Base-by-base conservation (phyloP, 2,797 vertebrate genomes). In the Peromyscus melanophrys region DNA sequence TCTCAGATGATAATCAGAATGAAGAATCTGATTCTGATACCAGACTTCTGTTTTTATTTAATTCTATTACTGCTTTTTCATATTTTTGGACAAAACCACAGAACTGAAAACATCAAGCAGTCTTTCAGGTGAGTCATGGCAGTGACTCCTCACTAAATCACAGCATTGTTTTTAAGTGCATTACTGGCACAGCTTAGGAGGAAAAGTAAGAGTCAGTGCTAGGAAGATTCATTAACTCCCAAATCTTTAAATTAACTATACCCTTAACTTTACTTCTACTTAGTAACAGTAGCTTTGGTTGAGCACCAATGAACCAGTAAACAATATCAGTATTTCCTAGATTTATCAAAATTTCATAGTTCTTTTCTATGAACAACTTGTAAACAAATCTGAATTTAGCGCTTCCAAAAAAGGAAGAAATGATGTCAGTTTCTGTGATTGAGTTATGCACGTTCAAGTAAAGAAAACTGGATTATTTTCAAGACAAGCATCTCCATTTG, bases 401-500 rank as follows among this genome's bases (percentile, higher is more conserved):
- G 37, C 96, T 96, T 97, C 85, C 92, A 84, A 95, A 86, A 94
- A n/a, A 80, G 86, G 21, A 96, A 46, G n/a, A 96, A 75, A 8
- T 52, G 89, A 31, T 76, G 25, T 6, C 80, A 52, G n/a, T 97
- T 98, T 97, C 91, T 40, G 14, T 92, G 40, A 37, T 77, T 86
- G 94, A 76, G 43, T 96, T 96, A 76, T 94, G 23, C 40, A 92
- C 40, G 95, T 19, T 95, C n/a, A 93, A 55, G 80, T 34, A 92
- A 97, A 96, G 75, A 97, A 95, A 75, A 4, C 2, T 55, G 19
- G 55, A 97, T 92, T 94, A 69, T 97, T 97, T 96, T 96, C 21
- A 94, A 97, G 96, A 92, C n/a, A 95, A 96, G 4, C 13, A 95
- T 40, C 16, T 89, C 93, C 97, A 46, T 46, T 46, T 46, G 43